These are phyloP conservation scores for Apogon talboti DNA, from an alignment of 2,797 vertebrate species.

Conservation along the genomic window DNA sequence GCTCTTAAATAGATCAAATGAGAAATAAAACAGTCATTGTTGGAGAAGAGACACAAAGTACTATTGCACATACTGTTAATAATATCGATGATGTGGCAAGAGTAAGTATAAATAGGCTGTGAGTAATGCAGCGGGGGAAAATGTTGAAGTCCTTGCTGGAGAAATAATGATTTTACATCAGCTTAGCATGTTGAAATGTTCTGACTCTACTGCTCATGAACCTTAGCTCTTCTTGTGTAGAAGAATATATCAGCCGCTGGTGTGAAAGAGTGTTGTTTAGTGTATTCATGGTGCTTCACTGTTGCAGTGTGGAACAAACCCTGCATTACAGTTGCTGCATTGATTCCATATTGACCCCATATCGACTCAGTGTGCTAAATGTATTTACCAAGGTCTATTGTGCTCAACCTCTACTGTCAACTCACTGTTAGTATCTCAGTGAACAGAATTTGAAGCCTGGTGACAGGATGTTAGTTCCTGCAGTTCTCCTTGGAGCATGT, in stretches of 20 bases:
- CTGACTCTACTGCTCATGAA: not conserved
- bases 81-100: no score
- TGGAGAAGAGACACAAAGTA: no score
- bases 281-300: slow-evolving; percentile 14
- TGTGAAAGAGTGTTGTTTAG: not conserved
- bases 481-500: slow-evolving; percentile 13
- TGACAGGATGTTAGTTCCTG: slow-evolving; percentile 25
- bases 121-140: not conserved
- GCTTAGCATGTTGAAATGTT: not conserved
- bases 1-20: no score
- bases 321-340: slow-evolving; percentile 14
- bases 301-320: slow-evolving; percentile 15
- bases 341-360: slow-evolving; percentile 35
- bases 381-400: slow-evolving; percentile 24
- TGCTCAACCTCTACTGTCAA: slow-evolving; percentile 28
- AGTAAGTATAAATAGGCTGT: not conserved
- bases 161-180: not conserved
- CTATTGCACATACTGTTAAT: no score
- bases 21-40: no score
- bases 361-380: slow-evolving; percentile 38
- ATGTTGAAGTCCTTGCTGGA: not conserved
- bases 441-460: slow-evolving; percentile 29
- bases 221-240: not conserved
- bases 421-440: not conserved
- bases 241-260: slow-evolving; percentile 3